Base-by-base conservation (phyloP, 2,888 invertebrate species). In the Dicyrtoma fusca region DNA sequence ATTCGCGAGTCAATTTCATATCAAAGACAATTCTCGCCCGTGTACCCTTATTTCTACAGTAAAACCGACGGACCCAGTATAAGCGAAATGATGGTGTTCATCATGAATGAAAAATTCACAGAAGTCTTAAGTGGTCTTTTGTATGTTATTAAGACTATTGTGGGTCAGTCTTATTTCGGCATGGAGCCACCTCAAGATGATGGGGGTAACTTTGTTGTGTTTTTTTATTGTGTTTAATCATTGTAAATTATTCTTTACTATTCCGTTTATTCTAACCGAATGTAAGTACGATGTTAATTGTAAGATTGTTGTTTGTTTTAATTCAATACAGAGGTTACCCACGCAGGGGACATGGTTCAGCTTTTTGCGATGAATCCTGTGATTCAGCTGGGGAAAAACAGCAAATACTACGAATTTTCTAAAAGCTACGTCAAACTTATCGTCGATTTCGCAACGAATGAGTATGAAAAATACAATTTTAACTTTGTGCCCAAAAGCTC, bases 381-480 rank as follows among this genome's bases (percentile, higher is more conserved):
- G 5, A 25, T 26, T 13, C 19, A 19, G n/a, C 1, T 13, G 19
- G 17, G 1, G 1, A n/a, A 4, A 34, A 17, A 1, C 4, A 42
- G 19, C 19, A 61, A 23, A 8, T n/a, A 5, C 23, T 59, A 59
- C 26, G 23, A 17, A 23, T 26, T 26, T 59, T 59, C 59, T 2
- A 59, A 59, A 26, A 13, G 26, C 26, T 59, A 26, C 14, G 59
- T 59, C 4, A 59, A 59, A 26, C 23, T 59, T 8, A 8, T 59
- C 4, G 59, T 26, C 4, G 59, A 59, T 14, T 66, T 66, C 34
- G 25, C 53, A 34, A 34, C 17, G 6, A 25, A 14, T 47, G 25
- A 23, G 64, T 64, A 64, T 19, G 57, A 1, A 4, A 25, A 26
- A 19, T 25, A n/a, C 8, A 4, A 25, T 57, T 10, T 26, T 21